These are phyloP conservation scores for Caenorhabditis sp. DNA, from an alignment of 2,888 invertebrate species.

Conservation along the genomic window DNA sequence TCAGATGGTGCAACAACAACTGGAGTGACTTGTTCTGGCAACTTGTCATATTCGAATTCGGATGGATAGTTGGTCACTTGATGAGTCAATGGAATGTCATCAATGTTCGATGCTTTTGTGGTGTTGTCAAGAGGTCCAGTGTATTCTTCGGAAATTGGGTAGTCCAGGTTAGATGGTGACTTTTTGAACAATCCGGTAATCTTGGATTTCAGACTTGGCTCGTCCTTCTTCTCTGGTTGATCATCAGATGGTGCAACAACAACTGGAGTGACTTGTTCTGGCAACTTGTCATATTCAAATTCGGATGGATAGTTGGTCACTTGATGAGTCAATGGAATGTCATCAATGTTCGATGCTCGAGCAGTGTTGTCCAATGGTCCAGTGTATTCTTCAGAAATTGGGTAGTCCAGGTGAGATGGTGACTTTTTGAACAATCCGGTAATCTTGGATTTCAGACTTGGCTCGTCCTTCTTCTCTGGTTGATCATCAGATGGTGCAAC, in stretches of 20 bases:
- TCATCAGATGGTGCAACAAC: neutral
- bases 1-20: neutral
- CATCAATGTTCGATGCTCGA: neutral
- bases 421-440: slow-evolving; percentile 35
- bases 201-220: slow-evolving; percentile 1
- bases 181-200: slow-evolving; percentile 37
- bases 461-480: slow-evolving; percentile 9
- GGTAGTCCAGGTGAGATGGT: slow-evolving; percentile 47
- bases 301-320: neutral
- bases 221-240: neutral
- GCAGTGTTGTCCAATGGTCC: slow-evolving; percentile 23
- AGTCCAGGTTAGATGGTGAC: slow-evolving; percentile 31
- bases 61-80: slow-evolving; percentile 28
- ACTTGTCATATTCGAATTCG: slow-evolving; percentile 16
- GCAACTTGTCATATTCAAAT: neutral
- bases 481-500: slow-evolving; percentile 6
- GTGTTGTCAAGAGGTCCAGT: slow-evolving; percentile 38
- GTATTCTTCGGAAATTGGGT: slow-evolving; percentile 25
- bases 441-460: slow-evolving; percentile 27
- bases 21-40: slow-evolving; percentile 2
- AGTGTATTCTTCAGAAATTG: slow-evolving; percentile 31
- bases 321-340: neutral
- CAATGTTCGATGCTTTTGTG: slow-evolving; percentile 19
- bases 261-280: neutral
- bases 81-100: slow-evolving; percentile 19